Percentiles rank a stretch among this genome's conserved stretches.
Conservation (phyloP, 2,888 invertebrate genomes). For the Tryphoninae sp. region DNA sequence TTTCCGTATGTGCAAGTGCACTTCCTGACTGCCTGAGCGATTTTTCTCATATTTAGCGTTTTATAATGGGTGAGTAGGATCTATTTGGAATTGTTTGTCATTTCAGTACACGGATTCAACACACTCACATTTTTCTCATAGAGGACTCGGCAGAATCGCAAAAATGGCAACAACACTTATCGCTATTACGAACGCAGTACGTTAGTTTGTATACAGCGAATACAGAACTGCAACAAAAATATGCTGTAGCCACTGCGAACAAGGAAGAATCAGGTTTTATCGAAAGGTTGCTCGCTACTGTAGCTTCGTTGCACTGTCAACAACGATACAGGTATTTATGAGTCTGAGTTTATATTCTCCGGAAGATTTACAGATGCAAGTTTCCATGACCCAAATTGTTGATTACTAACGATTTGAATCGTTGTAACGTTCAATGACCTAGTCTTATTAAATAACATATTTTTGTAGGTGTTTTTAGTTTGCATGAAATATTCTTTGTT, state of each 20-base stretch:
- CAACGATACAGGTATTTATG: constrained; percentile 85
- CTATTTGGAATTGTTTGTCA: constrained; percentile 10
- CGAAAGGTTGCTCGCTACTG: constrained; percentile 90
- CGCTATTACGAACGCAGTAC: constrained; percentile 94
- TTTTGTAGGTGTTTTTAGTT: not conserved
- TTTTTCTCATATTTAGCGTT: constrained; percentile 31
- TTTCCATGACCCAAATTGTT: constrained; percentile 12
- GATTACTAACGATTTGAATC: not conserved
- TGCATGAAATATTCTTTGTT: too few species aligned
- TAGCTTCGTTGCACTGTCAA: constrained; percentile 91
- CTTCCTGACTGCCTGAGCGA: constrained; percentile 43
- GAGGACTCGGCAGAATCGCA: constrained; percentile 77
- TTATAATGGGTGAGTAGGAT: constrained; percentile 58
- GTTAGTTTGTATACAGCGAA: constrained; percentile 92
- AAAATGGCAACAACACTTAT: constrained; percentile 89
- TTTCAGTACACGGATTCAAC: not conserved
- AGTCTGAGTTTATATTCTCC: not conserved
- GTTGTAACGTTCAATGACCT: not conserved
- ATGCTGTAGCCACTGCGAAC: constrained; percentile 89
- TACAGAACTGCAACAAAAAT: constrained; percentile 92
- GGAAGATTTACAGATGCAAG: not conserved
- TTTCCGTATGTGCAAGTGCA: constrained; percentile 39
- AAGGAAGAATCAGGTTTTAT: constrained; percentile 91
- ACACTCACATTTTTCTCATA: constrained; percentile 58
- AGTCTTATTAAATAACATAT: not conserved